Percentiles rank a stretch among this genome's conserved stretches.
phyloP scores from a whole-genome alignment of 2,888 invertebrate species.

The Leucophenga montana region DNA sequence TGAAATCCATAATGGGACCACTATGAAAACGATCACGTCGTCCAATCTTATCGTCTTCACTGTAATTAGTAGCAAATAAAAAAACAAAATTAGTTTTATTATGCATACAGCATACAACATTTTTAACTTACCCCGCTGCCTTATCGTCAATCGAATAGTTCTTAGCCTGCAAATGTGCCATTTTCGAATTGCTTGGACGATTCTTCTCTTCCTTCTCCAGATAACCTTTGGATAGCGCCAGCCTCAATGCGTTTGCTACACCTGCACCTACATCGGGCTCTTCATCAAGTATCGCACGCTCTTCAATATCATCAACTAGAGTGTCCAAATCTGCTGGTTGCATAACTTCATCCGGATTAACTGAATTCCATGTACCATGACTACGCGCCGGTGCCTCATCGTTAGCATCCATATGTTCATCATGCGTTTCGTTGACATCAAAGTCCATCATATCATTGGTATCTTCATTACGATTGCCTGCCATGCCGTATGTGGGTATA shows the following conservation, averaged over 20 bases:
- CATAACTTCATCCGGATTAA: conserved; percentile 77
- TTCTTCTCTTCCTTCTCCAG: conserved; percentile 87
- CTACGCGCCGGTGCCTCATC: conserved; percentile 74
- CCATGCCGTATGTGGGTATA: conserved; percentile 93
- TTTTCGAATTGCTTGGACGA: conserved; percentile 80
- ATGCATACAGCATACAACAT: not conserved
- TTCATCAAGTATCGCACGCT: conserved; percentile 81
- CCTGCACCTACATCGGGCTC: conserved; percentile 95
- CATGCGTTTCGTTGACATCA: conserved; percentile 69
- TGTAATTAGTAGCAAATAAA: conserved; percentile 57
- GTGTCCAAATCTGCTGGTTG: conserved; percentile 74
- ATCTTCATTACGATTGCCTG: conserved; percentile 91
- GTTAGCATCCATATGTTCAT: conserved; percentile 60
- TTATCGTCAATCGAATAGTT: conserved; percentile 88
- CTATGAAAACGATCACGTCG: conserved; percentile 81
- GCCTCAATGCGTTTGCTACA: conserved; percentile 89
- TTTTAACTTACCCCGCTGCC: conserved; percentile 76
- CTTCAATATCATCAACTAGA: conserved; percentile 71
- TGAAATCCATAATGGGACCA: conserved; percentile 93
- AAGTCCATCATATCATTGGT: conserved; percentile 77
- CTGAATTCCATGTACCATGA: conserved; percentile 88
- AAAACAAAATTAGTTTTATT: not conserved
- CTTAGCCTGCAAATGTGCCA: conserved; percentile 84
- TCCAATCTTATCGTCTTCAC: conserved; percentile 88
- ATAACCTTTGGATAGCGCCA: conserved; percentile 96